Evolutionary conservation across 2,797 vertebrate genomes (phyloP).

Genomic region (Ataeniobius toweri): DNA sequence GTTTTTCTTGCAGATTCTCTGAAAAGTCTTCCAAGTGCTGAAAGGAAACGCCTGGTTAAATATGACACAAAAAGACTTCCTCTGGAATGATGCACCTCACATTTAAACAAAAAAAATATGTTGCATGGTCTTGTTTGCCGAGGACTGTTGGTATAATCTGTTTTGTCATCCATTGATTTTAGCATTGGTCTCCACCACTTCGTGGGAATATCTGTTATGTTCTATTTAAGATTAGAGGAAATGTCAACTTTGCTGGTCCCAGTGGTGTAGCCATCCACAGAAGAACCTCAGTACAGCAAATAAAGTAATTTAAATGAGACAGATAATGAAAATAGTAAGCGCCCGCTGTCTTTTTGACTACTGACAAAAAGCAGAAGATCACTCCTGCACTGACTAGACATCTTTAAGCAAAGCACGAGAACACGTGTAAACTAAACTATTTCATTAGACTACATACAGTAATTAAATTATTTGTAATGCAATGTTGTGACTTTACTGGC

Average conservation of each 20-base stretch:
- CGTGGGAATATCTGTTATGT: background rate
- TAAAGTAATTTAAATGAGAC: background rate
- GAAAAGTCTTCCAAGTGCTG: background rate
- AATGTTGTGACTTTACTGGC: background rate
- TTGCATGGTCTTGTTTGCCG: background rate
- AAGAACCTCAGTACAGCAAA: background rate
- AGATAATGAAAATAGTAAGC: background rate
- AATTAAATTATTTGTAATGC: background rate
- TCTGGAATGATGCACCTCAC: background rate
- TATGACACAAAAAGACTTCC: background rate
- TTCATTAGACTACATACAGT: background rate
- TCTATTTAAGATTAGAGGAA: background rate
- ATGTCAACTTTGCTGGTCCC: background rate
- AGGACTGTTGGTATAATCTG: background rate
- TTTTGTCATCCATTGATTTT: background rate
- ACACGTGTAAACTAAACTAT: background rate
- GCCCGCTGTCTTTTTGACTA: background rate
- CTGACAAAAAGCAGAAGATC: background rate
- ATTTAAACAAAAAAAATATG: background rate
- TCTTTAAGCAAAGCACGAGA: background rate
- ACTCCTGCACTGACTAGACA: background rate
- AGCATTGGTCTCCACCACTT: background rate
- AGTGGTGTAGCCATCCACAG: background rate
- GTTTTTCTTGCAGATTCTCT: conserved; percentile 9
- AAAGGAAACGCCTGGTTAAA: conserved; percentile 9